phyloP scores from a whole-genome alignment of 1,140 invertebrate genomes.

The Diploscapter pachys region DNA sequence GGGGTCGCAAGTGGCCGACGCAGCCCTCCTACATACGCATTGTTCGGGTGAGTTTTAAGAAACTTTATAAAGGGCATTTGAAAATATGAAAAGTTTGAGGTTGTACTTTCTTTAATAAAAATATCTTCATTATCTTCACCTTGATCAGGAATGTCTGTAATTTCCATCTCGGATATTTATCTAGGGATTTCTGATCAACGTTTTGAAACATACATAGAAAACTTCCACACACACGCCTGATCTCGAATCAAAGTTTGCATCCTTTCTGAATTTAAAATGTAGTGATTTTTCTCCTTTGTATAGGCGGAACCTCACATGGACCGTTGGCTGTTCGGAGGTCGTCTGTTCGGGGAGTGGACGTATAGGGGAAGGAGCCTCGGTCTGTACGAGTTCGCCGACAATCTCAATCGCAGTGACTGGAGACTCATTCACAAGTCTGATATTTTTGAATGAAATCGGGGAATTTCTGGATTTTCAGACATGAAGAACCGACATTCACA shows the following conservation, averaged over 20 bases:
- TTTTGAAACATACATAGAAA: too few species aligned
- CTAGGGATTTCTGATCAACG: too few species aligned
- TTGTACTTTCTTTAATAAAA: too few species aligned
- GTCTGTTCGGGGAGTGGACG: conserved; percentile 54
- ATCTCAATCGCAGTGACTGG: conserved; percentile 57
- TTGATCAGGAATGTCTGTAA: too few species aligned
- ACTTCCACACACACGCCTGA: too few species aligned
- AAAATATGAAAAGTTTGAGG: not conserved
- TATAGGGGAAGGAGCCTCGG: conserved; percentile 52
- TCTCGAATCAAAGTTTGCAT: not conserved
- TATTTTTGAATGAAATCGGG: not conserved
- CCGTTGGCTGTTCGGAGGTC: conserved; percentile 51
- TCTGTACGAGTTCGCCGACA: conserved; percentile 51
- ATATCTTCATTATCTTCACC: too few species aligned
- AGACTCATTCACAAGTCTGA: conserved; percentile 46
- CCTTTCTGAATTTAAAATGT: not conserved
- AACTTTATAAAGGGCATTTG: not conserved
- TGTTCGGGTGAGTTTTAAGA: conserved; percentile 39
- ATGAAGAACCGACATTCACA: conserved; percentile 49
- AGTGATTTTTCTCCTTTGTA: conserved; percentile 22
- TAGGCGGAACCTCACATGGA: conserved; percentile 56
- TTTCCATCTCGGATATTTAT: too few species aligned
- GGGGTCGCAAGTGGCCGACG: conserved; percentile 53
- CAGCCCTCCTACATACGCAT: conserved; percentile 54
- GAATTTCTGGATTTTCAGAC: conserved; percentile 14